A percentile compares a stretch with the other conserved stretches of the same genome.
Conservation (phyloP, 1,140 invertebrate species). For the Coptotermes formosanus region DNA sequence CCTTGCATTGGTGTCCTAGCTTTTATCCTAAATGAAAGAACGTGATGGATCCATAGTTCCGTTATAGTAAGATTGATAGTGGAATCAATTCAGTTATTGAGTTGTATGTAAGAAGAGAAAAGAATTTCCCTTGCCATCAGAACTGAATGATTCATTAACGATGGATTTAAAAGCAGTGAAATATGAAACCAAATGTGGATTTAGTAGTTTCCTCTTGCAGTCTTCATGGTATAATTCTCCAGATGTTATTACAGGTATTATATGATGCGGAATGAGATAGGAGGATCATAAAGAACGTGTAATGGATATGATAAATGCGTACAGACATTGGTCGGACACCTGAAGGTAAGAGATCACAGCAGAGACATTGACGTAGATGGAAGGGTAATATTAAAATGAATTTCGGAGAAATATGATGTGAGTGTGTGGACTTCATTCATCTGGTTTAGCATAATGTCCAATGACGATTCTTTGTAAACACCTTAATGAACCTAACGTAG, state of each 20-base stretch:
- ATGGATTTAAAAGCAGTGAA: not conserved
- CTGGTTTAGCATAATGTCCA: not conserved
- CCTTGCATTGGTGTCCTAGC: not conserved
- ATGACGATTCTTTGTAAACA: not conserved
- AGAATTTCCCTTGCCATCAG: not conserved
- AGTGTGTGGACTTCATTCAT: not conserved
- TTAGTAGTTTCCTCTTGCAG: no score
- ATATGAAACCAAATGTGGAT: no score
- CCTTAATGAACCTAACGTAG: not conserved
- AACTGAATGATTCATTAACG: not conserved
- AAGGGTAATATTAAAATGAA: not conserved
- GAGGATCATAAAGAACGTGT: not conserved
- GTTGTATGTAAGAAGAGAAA: not conserved
- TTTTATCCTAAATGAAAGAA: conserved; percentile 19
- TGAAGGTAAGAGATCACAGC: not conserved
- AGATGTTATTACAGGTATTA: no score
- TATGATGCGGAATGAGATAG: no score
- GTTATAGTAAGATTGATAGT: conserved; percentile 9
- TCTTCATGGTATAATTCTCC: no score
- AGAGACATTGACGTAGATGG: not conserved
- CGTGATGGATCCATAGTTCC: conserved; percentile 11
- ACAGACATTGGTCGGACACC: not conserved
- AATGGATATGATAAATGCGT: not conserved
- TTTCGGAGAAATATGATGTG: not conserved
- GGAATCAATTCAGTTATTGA: conserved; percentile 6